A percentile compares a stretch with the other conserved stretches of the same genome.
These are phyloP conservation scores for Helobdella robusta DNA, from an alignment of 2,888 invertebrate genomes.

Conservation along the genomic window DNA sequence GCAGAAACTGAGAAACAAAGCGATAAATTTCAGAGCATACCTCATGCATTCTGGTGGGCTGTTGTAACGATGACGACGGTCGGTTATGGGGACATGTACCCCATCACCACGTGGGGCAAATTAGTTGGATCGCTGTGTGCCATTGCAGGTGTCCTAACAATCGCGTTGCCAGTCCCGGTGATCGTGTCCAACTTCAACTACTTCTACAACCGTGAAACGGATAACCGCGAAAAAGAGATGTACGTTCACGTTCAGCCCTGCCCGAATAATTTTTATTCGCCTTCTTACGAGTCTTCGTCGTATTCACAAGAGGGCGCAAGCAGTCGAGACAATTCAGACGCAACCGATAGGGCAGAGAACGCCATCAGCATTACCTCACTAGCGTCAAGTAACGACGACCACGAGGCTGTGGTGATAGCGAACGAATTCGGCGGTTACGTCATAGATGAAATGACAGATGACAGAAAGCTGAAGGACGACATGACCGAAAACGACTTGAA, in stretches of 20 bases:
- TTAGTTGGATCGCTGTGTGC: constrained; percentile 90
- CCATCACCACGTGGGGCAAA: constrained; percentile 91
- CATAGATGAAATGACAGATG: too few species aligned
- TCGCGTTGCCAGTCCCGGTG: constrained; percentile 96
- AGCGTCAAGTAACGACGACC: too few species aligned
- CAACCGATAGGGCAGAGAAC: too few species aligned
- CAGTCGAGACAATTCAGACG: too few species aligned
- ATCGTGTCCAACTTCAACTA: constrained; percentile 99
- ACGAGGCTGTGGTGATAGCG: too few species aligned
- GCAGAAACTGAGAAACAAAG: constrained; percentile 88
- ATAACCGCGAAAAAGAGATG: constrained; percentile 88
- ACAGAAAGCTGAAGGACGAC: too few species aligned
- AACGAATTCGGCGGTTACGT: too few species aligned
- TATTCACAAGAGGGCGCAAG: too few species aligned
- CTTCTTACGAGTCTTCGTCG: constrained; percentile 9
- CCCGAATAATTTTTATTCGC: constrained; percentile 38
- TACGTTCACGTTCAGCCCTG: constrained; percentile 49
- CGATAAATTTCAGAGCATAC: constrained; percentile 86
- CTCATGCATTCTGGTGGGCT: constrained; percentile 87
- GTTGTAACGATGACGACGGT: constrained; percentile 94
- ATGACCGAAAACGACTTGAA: too few species aligned
- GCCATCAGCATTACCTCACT: too few species aligned
- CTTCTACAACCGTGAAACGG: constrained; percentile 98
- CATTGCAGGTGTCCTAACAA: constrained; percentile 96
- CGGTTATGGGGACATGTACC: constrained; percentile 99